Evolutionary conservation across 2,797 vertebrate genomes (phyloP), one percentile per base, ranked within the genome.

Genomic region (Anguilla obscura): DNA sequence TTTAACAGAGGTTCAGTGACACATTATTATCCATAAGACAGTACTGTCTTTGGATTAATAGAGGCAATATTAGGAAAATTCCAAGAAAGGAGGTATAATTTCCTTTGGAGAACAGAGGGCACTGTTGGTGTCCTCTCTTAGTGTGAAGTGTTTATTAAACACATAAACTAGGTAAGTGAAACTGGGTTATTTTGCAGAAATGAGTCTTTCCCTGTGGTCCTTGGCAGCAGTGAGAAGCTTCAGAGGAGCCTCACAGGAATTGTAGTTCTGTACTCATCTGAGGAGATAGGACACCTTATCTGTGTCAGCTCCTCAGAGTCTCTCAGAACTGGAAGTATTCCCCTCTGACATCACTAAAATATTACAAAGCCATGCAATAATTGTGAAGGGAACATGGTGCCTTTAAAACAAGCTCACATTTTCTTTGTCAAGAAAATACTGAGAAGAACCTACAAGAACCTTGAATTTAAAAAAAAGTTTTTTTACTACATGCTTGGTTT

Each of bases 251-350:
- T 86, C 56, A 63, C 82, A 74, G 88, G 88, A 86, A 83, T 69
- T 82, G 58, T 71, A 82, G 85, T 88, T 84, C 86, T 88, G 40
- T 30, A 86, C 85, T 90, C 79, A 86, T 89, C 86, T 86, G 88
- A 89, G 71, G 85, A 91, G 86, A 82, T 56, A 83, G 86, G 85
- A 86, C 86, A 89, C 84, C 84, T 89, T 92, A 92, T 92, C 86
- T 92, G 89, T 93, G 93, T 92, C 92, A 92, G 89, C 88, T 88
- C 93, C 88, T 45, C 87, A 60, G 91, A 90, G 91, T 87, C 74
- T 90, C 56, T 89, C 36, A 63, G 63, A 86, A 87, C 89, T 89
- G 71, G 66, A 87, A 92, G 87, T 88, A 89, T 90, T 91, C 90
- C 90, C 89, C 30, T 85, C 50, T 74, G 91, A 89, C 82, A 56